A percentile compares a stretch with the other conserved stretches of the same genome.
Evolutionary conservation across 1,140 invertebrate species (phyloP).

Genomic region (Dinoponera quadriceps): DNA sequence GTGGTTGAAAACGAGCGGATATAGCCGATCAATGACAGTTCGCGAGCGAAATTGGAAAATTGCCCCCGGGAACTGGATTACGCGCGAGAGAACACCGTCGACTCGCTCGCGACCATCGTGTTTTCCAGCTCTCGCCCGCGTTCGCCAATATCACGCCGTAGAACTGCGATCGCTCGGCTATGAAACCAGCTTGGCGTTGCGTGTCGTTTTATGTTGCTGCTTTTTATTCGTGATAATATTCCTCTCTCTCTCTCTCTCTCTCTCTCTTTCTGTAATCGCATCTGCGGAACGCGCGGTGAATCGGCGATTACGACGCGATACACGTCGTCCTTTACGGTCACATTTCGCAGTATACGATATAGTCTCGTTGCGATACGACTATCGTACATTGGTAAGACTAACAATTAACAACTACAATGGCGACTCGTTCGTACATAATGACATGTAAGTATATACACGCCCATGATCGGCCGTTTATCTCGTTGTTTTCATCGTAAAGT

Average conservation of each 20-base stretch:
- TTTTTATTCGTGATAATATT: slow-evolving; percentile 37
- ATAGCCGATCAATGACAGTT: slow-evolving; percentile 28
- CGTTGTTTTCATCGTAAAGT: neutral
- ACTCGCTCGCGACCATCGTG: neutral
- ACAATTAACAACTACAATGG: slow-evolving; percentile 29
- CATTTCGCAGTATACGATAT: neutral
- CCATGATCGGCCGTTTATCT: neutral
- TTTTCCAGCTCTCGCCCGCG: neutral
- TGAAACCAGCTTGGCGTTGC: slow-evolving; percentile 21
- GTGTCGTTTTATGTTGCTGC: slow-evolving; percentile 9
- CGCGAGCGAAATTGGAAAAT: slow-evolving; percentile 17
- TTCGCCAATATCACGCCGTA: slow-evolving; percentile 12
- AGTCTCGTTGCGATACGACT: slow-evolving; percentile 3
- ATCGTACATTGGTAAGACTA: neutral
- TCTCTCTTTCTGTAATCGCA: neutral
- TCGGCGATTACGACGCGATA: neutral
- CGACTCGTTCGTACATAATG: slow-evolving; percentile 19
- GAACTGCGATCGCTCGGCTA: slow-evolving; percentile 29
- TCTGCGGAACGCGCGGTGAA: neutral
- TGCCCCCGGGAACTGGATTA: neutral
- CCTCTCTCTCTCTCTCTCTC: neutral
- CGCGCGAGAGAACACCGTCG: neutral
- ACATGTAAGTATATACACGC: slow-evolving; percentile 18
- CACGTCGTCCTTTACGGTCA: slow-evolving; percentile 9
- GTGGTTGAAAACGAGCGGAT: slow-evolving; percentile 19